Base-by-base conservation (phyloP, 2,888 invertebrate species). In the Meiosimyza platycephala region DNA sequence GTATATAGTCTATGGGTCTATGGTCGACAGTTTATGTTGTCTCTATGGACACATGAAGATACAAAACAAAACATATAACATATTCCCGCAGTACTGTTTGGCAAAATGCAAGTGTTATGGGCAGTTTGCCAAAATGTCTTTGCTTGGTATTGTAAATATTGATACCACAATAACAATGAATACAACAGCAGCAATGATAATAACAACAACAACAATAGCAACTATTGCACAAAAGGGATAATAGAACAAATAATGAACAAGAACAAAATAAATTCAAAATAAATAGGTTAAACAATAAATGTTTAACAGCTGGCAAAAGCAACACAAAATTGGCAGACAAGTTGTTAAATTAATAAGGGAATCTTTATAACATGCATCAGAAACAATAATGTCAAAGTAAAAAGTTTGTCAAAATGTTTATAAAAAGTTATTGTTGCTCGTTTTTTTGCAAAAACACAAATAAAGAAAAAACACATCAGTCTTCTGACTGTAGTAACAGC, bases 81-180 rank as follows among this genome's bases (percentile, higher is more conserved):
- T 40, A 40, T 40, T 40, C 40, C 40, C 40, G 9, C 6, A 40
- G 40, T 40, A 40, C 7, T 40, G 40, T 40, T 9, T 9, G 40
- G 40, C 40, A 40, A 6, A 40, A 40, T 40, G 9, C 40, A 9
- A 40, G 40, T 2, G 40, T 40, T 47, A 50, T 50, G 50, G 68
- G 68, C 68, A 69, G n/a, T 59, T 50, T 51, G 60, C 68, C 68
- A 69, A 50, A 50, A 69, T 47, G 60, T 59, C 51, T 15, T 40
- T 40, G 40, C 22, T 6, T 6, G 51, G 28, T 15, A 51, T 51
- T 13, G 64, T 64, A 64, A 64, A 50, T 51, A 64, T 50, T 64
- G 64, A 64, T 64, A 18, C 50, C 48, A 64, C 16, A 18, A 16
- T 48, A 48, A 33, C 33, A 40, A 33, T 40, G 52, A 22, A 65